phyloP scores from a whole-genome alignment of 2,113 vertebrate species.

The Choloepus hoffmanni region DNA sequence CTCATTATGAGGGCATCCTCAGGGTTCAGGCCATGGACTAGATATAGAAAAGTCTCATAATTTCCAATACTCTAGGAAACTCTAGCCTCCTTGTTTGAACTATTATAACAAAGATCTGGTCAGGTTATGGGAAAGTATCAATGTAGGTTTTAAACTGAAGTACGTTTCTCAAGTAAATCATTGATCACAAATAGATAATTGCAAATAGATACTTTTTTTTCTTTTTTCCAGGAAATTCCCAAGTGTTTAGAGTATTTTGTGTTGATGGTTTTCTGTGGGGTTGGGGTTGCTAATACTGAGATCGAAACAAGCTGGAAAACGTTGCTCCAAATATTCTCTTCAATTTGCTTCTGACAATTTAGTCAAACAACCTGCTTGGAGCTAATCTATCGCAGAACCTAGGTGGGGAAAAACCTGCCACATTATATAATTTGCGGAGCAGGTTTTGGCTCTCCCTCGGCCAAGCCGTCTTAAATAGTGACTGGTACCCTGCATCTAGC shows the following conservation, averaged over 20 bases:
- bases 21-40: not conserved
- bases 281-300: constrained; percentile 36
- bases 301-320: constrained; percentile 39
- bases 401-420: constrained; percentile 62
- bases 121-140: not conserved
- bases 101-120: not conserved
- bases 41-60: not conserved
- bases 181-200: not conserved
- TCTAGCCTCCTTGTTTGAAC: not conserved
- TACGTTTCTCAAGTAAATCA: not conserved
- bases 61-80: not conserved
- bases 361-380: constrained; percentile 65
- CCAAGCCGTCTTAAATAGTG: constrained; percentile 66
- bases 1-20: not conserved
- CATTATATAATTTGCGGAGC: constrained; percentile 57
- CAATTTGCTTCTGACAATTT: constrained; percentile 51
- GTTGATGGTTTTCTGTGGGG: not conserved
- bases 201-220: not conserved
- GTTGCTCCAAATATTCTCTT: constrained; percentile 28
- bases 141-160: not conserved
- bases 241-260: constrained; percentile 36
- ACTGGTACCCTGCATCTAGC: constrained; percentile 31
- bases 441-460: constrained; percentile 63
- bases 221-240: constrained; percentile 12
- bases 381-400: constrained; percentile 49